Evolutionary conservation across 2,797 vertebrate species (phyloP), one percentile per base, ranked within the genome.

Genomic region (Fistularia tabacaria): DNA sequence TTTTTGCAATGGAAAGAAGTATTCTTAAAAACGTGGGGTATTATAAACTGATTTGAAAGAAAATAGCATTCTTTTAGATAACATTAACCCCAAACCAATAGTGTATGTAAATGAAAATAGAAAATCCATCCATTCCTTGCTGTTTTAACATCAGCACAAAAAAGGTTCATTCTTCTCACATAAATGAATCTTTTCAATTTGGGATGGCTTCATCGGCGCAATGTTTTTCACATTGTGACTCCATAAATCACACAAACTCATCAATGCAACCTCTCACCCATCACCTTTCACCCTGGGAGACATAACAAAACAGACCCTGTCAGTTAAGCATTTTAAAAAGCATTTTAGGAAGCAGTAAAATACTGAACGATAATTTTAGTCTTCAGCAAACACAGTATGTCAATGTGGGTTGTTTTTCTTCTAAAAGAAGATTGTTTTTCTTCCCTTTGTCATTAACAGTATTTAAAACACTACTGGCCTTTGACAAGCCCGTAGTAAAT

Each of bases 191-290:
- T 59, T 50, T 53, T 41, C 1, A 54, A 36, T 37, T 6, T 48
- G 10, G 50, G 46, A 68, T 52, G 10, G 69, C 51, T 25, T 15
- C 46, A 49, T 69, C 50, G 65, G 50, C 36, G 40, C 36, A 52
- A 64, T 59, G 62, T 76, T 83, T 84, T 79, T 79, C 77, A 73
- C 67, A 69, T 73, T 60, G 49, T 46, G 49, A 71, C 74, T 39
- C 57, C 62, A 72, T 81, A 82, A 85, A 87, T 87, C 85, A 80
- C 69, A 57, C 56, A 9, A 58, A 57, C 76, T 83, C 71, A 74
- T 66, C 77, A 59, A 56, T 49, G 0, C 14, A 66, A 69, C 74
- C 80, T 62, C 64, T 77, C 39, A 69, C 64, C 82, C 14, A 51
- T 73, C 1, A 77, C 73, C 79, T 71, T 62, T 80, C 51, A 74